Evolutionary conservation across 2,113 vertebrate species (phyloP).

Genomic region (Zosterops hypoxanthus): DNA sequence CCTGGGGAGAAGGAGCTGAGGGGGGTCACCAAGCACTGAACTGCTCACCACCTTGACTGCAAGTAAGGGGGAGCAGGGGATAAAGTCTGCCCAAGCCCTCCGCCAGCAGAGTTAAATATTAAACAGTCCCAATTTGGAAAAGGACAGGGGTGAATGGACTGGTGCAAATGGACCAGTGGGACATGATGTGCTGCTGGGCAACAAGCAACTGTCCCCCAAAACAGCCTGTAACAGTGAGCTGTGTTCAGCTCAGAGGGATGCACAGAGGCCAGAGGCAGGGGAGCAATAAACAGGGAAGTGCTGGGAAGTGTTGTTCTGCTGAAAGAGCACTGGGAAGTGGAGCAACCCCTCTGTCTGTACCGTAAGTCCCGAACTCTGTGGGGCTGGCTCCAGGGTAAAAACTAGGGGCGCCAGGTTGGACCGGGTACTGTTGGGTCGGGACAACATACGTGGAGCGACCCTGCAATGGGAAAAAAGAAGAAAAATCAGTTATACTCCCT

Average conservation of each 20-base stretch:
- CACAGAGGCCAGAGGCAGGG: not conserved
- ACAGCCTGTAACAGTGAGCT: not conserved
- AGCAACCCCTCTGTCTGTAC: slow-evolving; percentile 67
- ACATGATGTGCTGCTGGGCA: not conserved
- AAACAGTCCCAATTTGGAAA: not conserved
- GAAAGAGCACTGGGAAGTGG: not conserved
- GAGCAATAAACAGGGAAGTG: accelerated
- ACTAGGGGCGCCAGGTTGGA: slow-evolving; percentile 86
- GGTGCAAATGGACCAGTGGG: not conserved
- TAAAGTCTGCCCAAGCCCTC: slow-evolving; percentile 52
- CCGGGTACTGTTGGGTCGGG: slow-evolving; percentile 91
- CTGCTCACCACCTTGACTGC: not conserved
- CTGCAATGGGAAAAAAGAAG: slow-evolving; percentile 53
- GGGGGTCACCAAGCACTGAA: not conserved
- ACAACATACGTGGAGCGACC: slow-evolving; percentile 91
- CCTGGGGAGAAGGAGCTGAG: not conserved
- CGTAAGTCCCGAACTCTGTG: slow-evolving; percentile 92
- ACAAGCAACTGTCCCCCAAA: not conserved
- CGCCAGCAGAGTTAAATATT: slow-evolving; percentile 51
- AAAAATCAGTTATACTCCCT: not conserved
- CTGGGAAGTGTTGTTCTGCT: not conserved
- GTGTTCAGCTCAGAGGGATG: accelerated
- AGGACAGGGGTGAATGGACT: not conserved
- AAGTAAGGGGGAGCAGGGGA: not conserved
- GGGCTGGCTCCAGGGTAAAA: slow-evolving; percentile 94